Evolutionary conservation across 2,888 invertebrate species (phyloP).

Genomic region (Andrena minutula): DNA sequence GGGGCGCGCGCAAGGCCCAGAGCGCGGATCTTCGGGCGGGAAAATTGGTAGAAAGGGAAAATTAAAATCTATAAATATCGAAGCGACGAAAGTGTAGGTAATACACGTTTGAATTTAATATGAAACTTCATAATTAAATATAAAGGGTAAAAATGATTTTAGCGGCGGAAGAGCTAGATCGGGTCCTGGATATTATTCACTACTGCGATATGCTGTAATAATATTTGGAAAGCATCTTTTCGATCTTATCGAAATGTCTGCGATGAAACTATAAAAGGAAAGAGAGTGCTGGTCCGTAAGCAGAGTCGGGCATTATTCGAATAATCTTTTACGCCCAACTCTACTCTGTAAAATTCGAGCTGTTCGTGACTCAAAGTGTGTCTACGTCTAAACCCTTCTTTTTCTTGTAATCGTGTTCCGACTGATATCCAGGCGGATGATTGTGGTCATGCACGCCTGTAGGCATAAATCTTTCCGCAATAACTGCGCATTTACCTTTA

Average conservation of each 20-base stretch:
- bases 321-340: too few species aligned
- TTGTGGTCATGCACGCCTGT: slow-evolving; percentile 79
- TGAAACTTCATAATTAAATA: too few species aligned
- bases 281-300: background rate
- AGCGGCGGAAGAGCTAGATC: too few species aligned
- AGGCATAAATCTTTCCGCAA: slow-evolving; percentile 79
- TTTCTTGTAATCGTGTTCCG: slow-evolving; percentile 77
- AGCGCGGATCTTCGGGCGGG: too few species aligned
- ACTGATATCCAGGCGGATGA: slow-evolving; percentile 78
- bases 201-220: slow-evolving; percentile 3
- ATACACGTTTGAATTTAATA: too few species aligned
- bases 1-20: too few species aligned
- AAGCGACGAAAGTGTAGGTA: too few species aligned
- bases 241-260: slow-evolving; percentile 1
- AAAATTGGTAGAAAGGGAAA: too few species aligned
- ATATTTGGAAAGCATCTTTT: slow-evolving; percentile 27
- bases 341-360: slow-evolving; percentile 6
- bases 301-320: too few species aligned
- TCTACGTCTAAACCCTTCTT: slow-evolving; percentile 74
- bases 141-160: too few species aligned
- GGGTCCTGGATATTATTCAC: slow-evolving; percentile 11
- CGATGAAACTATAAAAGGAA: slow-evolving; percentile 20
- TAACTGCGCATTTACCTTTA: slow-evolving; percentile 79
- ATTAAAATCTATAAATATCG: too few species aligned
- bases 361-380: slow-evolving; percentile 25